Conservation (phyloP, 1,140 invertebrate genomes). For the Calephelis virginiensis region DNA sequence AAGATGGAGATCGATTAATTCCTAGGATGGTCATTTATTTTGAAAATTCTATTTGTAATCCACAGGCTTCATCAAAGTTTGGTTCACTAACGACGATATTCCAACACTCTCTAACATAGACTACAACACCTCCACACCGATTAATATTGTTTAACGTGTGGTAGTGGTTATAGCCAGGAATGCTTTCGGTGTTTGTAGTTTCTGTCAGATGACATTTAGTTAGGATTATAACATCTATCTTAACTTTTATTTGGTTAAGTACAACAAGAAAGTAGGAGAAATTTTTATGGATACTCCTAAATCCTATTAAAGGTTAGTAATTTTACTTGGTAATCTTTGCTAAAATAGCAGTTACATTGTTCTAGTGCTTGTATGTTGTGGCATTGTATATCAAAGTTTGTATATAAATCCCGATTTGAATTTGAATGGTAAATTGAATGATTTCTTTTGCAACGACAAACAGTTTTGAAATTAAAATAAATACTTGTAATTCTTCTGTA, state of each 20-base stretch:
- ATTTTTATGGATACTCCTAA: not conserved
- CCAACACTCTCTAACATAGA: conserved; percentile 22
- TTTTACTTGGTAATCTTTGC: conserved; percentile 9
- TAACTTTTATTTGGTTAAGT: not conserved
- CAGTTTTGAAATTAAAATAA: no score
- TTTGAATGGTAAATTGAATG: no score
- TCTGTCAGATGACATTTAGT: not conserved
- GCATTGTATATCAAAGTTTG: not conserved
- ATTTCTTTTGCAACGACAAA: no score
- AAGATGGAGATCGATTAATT: conserved; percentile 34
- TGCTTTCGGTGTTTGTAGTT: not conserved
- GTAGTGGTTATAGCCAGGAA: conserved; percentile 9
- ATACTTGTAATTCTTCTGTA: no score
- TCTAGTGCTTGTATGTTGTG: not conserved
- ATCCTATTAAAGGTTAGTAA: not conserved
- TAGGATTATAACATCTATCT: conserved; percentile 3
- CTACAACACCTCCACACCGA: not conserved
- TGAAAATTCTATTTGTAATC: conserved; percentile 28
- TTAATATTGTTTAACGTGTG: not conserved
- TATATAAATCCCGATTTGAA: not conserved
- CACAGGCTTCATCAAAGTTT: conserved; percentile 25
- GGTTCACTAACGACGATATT: conserved; percentile 24
- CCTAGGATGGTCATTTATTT: conserved; percentile 20
- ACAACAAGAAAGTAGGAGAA: not conserved
- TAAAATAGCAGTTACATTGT: not conserved